phyloP scores from a whole-genome alignment of 2,888 invertebrate species.

The Athalia cordata region DNA sequence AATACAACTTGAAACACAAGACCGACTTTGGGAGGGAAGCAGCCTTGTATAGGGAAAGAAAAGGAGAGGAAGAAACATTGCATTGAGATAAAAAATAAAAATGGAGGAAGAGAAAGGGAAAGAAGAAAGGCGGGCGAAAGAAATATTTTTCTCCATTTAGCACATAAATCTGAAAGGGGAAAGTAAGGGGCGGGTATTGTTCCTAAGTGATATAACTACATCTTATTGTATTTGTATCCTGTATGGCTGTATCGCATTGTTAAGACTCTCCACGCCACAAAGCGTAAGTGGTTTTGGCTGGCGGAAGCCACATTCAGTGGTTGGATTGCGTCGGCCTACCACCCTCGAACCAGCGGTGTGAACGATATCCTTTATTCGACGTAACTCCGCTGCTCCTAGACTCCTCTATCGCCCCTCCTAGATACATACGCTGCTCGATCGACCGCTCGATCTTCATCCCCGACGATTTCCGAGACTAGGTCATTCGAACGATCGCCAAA shows the following conservation, averaged over 20 bases:
- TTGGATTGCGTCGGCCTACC: constrained; percentile 67
- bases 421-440: too few species aligned
- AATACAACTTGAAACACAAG: neutral
- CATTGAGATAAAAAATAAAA: constrained; percentile 44
- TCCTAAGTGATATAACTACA: constrained; percentile 74
- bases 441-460: too few species aligned
- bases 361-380: constrained; percentile 45
- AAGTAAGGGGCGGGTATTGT: constrained; percentile 66
- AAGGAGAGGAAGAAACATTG: neutral
- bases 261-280: constrained; percentile 71
- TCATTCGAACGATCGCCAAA: too few species aligned
- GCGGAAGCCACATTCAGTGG: constrained; percentile 73
- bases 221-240: constrained; percentile 74
- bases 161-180: constrained; percentile 68
- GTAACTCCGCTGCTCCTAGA: constrained; percentile 33
- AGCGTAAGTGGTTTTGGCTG: constrained; percentile 74
- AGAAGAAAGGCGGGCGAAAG: constrained; percentile 27
- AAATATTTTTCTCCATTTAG: constrained; percentile 72
- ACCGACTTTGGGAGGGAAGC: neutral
- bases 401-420: neutral
- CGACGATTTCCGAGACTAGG: too few species aligned
- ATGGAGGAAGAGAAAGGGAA: constrained; percentile 55
- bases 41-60: neutral
- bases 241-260: constrained; percentile 73
- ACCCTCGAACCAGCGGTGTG: constrained; percentile 47